Evolutionary conservation across 2,888 invertebrate species (phyloP).

Genomic region (Eledona agricola): DNA sequence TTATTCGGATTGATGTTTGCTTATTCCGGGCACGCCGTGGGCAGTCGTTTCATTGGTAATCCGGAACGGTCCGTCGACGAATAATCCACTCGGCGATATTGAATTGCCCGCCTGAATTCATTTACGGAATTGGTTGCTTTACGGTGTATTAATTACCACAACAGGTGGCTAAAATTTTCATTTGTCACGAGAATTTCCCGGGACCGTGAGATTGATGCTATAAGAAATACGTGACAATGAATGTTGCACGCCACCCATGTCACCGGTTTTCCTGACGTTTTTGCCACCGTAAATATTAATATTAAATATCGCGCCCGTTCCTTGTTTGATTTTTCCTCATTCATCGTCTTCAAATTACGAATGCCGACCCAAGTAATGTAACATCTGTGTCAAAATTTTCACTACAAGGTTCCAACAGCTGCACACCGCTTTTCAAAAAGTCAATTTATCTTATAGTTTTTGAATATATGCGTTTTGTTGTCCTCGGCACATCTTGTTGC

Average conservation of each 20-base stretch:
- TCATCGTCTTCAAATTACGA: no score
- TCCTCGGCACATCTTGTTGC: no score
- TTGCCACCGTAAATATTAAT: conserved; percentile 28
- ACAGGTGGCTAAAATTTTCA: conserved; percentile 47
- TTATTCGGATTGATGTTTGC: conserved; percentile 5
- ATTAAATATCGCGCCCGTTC: conserved; percentile 1
- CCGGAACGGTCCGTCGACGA: conserved; percentile 23
- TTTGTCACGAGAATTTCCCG: conserved; percentile 31
- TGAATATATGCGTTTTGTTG: no score
- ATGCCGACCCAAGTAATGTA: no score
- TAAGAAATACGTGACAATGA: conserved; percentile 37
- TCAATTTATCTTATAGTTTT: no score
- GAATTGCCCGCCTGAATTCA: conserved; percentile 48
- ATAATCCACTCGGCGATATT: conserved; percentile 45
- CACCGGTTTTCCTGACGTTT: conserved; percentile 22
- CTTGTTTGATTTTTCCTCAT: conserved; percentile 12
- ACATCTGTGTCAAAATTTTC: no score
- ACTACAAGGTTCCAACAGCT: no score
- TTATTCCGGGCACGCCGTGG: conserved; percentile 28
- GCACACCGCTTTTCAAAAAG: no score
- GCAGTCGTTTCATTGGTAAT: conserved; percentile 34
- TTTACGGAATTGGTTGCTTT: conserved; percentile 49
- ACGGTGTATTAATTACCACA: conserved; percentile 48
- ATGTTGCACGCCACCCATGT: conserved; percentile 11
- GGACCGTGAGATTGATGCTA: conserved; percentile 31